Conservation (phyloP, 2,797 vertebrate species). For the Yasuhikotakia modesta region DNA sequence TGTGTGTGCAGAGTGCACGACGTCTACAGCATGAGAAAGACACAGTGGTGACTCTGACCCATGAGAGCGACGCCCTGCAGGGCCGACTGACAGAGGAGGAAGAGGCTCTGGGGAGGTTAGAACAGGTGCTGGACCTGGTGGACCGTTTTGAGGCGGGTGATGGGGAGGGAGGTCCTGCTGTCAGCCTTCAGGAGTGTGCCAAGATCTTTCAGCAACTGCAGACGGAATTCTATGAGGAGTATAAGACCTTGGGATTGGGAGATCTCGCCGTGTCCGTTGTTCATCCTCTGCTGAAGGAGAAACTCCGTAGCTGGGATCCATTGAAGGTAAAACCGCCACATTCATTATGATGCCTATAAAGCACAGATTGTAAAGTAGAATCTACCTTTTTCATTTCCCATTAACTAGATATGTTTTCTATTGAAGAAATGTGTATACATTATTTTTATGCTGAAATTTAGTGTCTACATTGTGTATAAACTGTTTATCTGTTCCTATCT, state of each 20-base stretch:
- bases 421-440: too few relatives aligned
- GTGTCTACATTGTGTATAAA: not conserved
- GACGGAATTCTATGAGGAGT: slow-evolving; percentile 94
- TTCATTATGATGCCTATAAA: not conserved
- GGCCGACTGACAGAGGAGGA: slow-evolving; percentile 82
- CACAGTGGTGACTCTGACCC: slow-evolving; percentile 88
- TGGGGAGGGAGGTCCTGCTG: slow-evolving; percentile 79
- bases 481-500: slow-evolving; percentile 36
- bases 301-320: slow-evolving; percentile 91
- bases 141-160: slow-evolving; percentile 85
- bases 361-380: too few relatives aligned
- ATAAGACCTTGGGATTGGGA: slow-evolving; percentile 87
- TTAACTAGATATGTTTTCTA: too few relatives aligned
- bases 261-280: slow-evolving; percentile 91
- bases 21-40: slow-evolving; percentile 95
- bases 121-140: slow-evolving; percentile 87
- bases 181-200: slow-evolving; percentile 88
- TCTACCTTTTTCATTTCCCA: too few relatives aligned
- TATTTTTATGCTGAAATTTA: too few relatives aligned
- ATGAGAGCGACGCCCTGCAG: slow-evolving; percentile 86
- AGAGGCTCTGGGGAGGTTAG: slow-evolving; percentile 83
- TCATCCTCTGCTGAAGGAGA: slow-evolving; percentile 90
- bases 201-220: slow-evolving; percentile 89
- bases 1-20: slow-evolving; percentile 80
- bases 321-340: slow-evolving; percentile 78